Evolutionary conservation across 2,888 invertebrate species (phyloP), one percentile per base, ranked within the genome.

Genomic region (Habrosyne pyritoides): DNA sequence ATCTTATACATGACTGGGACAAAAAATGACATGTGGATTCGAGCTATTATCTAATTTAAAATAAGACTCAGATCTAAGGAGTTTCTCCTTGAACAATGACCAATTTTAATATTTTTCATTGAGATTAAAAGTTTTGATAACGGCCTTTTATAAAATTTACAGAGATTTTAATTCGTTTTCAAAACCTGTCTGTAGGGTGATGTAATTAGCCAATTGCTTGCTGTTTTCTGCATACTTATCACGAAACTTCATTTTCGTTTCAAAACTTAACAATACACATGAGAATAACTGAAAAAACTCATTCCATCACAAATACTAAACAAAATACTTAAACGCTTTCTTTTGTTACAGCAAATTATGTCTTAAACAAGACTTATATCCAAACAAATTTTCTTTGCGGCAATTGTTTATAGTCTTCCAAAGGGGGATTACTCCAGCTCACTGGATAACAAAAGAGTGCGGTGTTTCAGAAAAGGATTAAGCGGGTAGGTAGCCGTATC

Each of bases 51-150:
- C 74, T 84, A 76, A 77, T 83, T 83, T 78, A 73, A 84, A 88
- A 82, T 83, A 83, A 85, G 79, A 77, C 26, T 78, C 72, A 82
- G 79, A 83, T 81, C 77, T 83, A 76, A 81, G 73, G 77, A 84
- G 82, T 87, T 89, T 89, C 84, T 85, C 87, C 85, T 86, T 81
- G 87, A 89, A 89, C 87, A 89, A 90, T 86, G 85, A 87, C 75
- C 81, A 80, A 85, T 89, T 90, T 88, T 89, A 89, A 89, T 90
- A 87, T 79, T 84, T 84, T 87, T 91, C 86, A 91, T 91, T 92
- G 86, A 89, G 91, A 92, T 92, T 90, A 91, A 90, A 88, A 79
- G 80, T 71, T 71, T 80, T 84, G 91, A 92, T 91, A 87, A 78
- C 60, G 33, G 64, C 71, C 65, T 78, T 75, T 73, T 69, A 65